Evolutionary conservation across 1,140 invertebrate species (phyloP).

Genomic region (Geopemphigus sp.): DNA sequence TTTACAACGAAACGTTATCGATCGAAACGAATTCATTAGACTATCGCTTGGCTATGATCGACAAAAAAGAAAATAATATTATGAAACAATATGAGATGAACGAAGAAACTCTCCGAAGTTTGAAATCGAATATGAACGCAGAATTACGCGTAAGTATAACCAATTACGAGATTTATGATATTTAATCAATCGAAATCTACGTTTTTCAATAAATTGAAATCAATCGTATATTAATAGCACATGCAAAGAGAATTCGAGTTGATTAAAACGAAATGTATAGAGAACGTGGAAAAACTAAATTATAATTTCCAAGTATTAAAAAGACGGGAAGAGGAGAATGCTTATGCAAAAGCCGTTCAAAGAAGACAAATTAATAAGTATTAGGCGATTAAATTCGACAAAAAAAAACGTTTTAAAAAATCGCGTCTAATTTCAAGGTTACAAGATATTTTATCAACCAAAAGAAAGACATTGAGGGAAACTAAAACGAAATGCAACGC

Average conservation of each 20-base stretch:
- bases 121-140: conserved; percentile 23
- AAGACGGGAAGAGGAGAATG: conserved; percentile 60
- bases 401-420: background rate
- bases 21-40: conserved; percentile 5
- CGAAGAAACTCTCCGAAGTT: conserved; percentile 36
- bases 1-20: conserved; percentile 5
- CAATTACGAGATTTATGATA: background rate
- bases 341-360: conserved; percentile 58
- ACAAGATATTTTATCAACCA: conserved; percentile 34
- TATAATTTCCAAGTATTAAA: conserved; percentile 60
- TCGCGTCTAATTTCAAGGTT: background rate
- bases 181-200: background rate
- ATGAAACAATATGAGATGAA: conserved; percentile 32
- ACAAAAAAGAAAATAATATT: conserved; percentile 47
- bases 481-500: conserved; percentile 17
- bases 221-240: conserved; percentile 52
- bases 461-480: conserved; percentile 15
- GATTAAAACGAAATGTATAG: conserved; percentile 58
- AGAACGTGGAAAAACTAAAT: conserved; percentile 60
- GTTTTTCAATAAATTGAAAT: no score
- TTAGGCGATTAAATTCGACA: background rate
- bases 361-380: conserved; percentile 58
- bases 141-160: conserved; percentile 17
- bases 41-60: conserved; percentile 25
- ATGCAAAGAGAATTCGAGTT: conserved; percentile 58